These are phyloP conservation scores for Hydractinia symbiolongicarpus DNA, from an alignment of 30 jellyfish, hydroid and myxozoan species.

Conservation along the genomic window DNA sequence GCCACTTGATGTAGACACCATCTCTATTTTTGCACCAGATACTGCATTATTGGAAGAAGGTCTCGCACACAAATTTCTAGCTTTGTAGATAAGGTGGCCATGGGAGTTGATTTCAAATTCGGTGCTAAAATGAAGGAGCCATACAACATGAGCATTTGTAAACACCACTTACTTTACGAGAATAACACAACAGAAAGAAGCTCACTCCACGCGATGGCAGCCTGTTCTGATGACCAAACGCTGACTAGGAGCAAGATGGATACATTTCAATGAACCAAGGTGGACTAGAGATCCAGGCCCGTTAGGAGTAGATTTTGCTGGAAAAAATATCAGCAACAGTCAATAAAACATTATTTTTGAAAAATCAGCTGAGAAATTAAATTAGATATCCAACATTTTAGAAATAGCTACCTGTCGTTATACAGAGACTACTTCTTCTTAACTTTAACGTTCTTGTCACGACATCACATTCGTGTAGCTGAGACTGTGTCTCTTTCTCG, in stretches of 20 bases:
- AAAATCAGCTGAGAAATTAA: background rate
- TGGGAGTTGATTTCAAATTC: conserved; percentile 54
- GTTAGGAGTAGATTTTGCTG: conserved; percentile 46
- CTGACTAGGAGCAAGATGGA: conserved; percentile 56
- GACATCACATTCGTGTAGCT: conserved; percentile 64
- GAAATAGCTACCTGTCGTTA: conserved; percentile 49
- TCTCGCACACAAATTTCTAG: conserved; percentile 52
- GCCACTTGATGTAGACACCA: conserved; percentile 21
- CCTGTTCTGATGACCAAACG: conserved; percentile 59
- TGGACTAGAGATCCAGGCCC: conserved; percentile 94
- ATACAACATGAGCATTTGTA: background rate
- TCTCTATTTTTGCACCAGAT: conserved; percentile 47
- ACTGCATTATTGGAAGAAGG: conserved; percentile 30
- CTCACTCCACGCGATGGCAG: conserved; percentile 63
- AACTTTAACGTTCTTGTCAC: conserved; percentile 79
- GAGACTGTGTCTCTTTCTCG: conserved; percentile 39
- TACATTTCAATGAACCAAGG: conserved; percentile 87
- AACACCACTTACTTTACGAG: background rate
- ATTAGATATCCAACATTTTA: background rate
- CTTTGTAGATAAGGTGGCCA: conserved; percentile 54
- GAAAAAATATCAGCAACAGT: background rate
- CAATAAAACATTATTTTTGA: background rate
- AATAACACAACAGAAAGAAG: background rate
- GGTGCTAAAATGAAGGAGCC: conserved; percentile 47
- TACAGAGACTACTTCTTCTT: conserved; percentile 63